Evolutionary conservation across 2,797 vertebrate species (phyloP).

Genomic region (Heliangelus exortis): DNA sequence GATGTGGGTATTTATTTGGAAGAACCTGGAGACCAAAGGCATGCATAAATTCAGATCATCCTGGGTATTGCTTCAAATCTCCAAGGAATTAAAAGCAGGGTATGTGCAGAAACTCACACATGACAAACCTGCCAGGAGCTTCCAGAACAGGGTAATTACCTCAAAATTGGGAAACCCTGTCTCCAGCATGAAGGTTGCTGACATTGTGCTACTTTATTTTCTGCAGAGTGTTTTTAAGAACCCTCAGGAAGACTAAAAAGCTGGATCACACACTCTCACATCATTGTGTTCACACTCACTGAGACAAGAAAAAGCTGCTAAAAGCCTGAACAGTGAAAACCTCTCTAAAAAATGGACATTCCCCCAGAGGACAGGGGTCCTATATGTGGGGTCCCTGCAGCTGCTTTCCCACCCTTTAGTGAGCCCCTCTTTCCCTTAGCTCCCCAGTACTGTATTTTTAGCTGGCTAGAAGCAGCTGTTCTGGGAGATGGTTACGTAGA

Average conservation of each 20-base stretch:
- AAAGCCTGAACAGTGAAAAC: background rate
- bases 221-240: background rate
- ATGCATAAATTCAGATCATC: background rate
- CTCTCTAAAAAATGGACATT: background rate
- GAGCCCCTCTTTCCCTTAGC: background rate
- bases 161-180: constrained; percentile 13
- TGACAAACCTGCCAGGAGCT: background rate
- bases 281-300: background rate
- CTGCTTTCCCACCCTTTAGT: background rate
- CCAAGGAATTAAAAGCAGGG: background rate
- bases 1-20: background rate
- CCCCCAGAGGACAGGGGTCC: background rate
- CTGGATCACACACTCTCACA: background rate
- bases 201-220: constrained; percentile 8
- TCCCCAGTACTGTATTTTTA: background rate
- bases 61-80: background rate
- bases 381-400: accelerated
- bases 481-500: background rate
- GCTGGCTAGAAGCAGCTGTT: background rate
- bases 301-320: background rate
- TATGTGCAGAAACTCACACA: background rate
- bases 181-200: constrained; percentile 47
- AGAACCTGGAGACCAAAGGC: background rate
- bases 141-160: background rate
- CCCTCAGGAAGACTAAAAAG: background rate